Evolutionary conservation across 2,113 vertebrate genomes (phyloP), one percentile per base, ranked within the genome.

Genomic region (Cyanoderma ruficeps): DNA sequence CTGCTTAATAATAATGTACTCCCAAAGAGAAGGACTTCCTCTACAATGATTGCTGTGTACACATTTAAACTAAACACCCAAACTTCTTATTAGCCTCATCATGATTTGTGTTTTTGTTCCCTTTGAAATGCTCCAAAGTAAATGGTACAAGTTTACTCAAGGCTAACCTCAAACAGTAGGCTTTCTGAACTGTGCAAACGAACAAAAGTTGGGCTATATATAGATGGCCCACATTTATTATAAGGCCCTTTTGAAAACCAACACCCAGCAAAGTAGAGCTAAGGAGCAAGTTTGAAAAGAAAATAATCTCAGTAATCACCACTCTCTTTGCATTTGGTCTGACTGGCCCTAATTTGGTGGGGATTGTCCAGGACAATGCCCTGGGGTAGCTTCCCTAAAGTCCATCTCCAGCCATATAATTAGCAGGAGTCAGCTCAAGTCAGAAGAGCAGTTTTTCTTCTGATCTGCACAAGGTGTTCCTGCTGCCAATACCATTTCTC

Each of bases 1-100:
- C 95, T 93, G 97, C 98, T 98, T 97, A 80, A 93, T 97, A 97
- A 98, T 97, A 98, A 97, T 97, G 97, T 97, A 94, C 97, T 97
- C 96, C 90, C 92, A 86, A 95, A 96, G 96, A 97, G 96, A 95
- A 98, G 96, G 96, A 97, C 93, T 97, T 97, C 96, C 91, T 92
- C 87, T 88, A 96, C 97, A 97, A 97, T 97, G 98, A 97, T 92
- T 95, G 96, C 97, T 97, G 96, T 98, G 98, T 98, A 98, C 98
- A 98, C 98, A 98, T 95, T 93, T 94, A 92, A 95, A 83, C 97
- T 97, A 97, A 98, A 97, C 91, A 97, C 97, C 96, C 97, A 93
- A 94, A 95, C 97, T 97, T 97, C 98, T 97, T 97, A 97, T 97
- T 96, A 97, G 95, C 93, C 94, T 95, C 97, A 85, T 96, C 96